A percentile compares a stretch with the other conserved stretches of the same genome.
phyloP scores from a whole-genome alignment of 1,140 invertebrate species.

The Latrodectus geometricus region DNA sequence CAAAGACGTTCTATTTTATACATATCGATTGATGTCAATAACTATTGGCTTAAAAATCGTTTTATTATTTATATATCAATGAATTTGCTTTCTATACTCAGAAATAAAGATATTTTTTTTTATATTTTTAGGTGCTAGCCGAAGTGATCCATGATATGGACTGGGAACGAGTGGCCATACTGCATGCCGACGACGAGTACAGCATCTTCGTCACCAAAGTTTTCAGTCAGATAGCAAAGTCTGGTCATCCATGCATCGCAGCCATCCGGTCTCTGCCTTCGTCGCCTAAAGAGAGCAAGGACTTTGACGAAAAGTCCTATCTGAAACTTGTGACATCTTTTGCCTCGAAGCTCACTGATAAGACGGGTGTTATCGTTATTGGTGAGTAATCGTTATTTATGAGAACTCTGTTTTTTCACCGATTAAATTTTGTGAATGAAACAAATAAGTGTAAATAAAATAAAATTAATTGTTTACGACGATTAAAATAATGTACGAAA shows the following conservation, averaged over 20 bases:
- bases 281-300: background rate
- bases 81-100: too few relatives aligned
- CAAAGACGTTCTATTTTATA: too few relatives aligned
- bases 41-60: too few relatives aligned
- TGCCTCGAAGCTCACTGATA: constrained; percentile 63
- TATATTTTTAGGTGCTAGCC: constrained; percentile 65
- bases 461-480: too few relatives aligned
- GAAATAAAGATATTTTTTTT: background rate
- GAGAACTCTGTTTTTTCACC: background rate
- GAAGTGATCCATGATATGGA: constrained; percentile 65
- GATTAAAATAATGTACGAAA: too few relatives aligned
- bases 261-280: constrained; percentile 54
- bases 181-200: constrained; percentile 66
- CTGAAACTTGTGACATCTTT: constrained; percentile 64
- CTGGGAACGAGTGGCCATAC: constrained; percentile 67
- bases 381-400: constrained; percentile 20
- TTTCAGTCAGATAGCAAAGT: constrained; percentile 63
- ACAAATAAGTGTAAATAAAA: too few relatives aligned
- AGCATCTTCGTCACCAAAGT: constrained; percentile 65
- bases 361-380: constrained; percentile 61
- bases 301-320: constrained; percentile 2
- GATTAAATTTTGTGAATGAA: too few relatives aligned
- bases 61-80: too few relatives aligned
- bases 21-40: too few relatives aligned
- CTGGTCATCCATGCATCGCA: constrained; percentile 61